Evolutionary conservation across 2,797 vertebrate genomes (phyloP).

Genomic region (Podarcis lilfordi): DNA sequence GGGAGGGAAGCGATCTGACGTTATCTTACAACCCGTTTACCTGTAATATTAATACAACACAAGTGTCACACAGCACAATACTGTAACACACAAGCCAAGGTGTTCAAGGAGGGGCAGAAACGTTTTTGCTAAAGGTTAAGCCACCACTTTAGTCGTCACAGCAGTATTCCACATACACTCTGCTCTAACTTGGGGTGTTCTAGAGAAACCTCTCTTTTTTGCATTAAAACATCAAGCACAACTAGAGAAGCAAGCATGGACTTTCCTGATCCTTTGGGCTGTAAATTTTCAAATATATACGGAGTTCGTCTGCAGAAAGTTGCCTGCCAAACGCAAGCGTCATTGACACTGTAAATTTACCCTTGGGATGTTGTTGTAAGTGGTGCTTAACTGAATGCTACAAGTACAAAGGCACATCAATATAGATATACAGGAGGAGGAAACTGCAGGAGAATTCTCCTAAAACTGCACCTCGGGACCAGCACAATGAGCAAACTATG

Average conservation of each 20-base stretch:
- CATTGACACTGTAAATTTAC: constrained; percentile 33
- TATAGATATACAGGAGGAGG: constrained; percentile 14
- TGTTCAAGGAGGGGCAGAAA: constrained; percentile 17
- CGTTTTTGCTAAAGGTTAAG: neutral
- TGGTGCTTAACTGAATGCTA: constrained; percentile 30
- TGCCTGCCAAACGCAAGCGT: neutral
- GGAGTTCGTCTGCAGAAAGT: constrained; percentile 46
- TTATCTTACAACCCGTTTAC: constrained; percentile 59
- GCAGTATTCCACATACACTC: constrained; percentile 16
- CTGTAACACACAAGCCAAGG: neutral
- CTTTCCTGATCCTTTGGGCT: neutral
- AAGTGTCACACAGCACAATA: constrained; percentile 44
- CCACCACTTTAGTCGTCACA: neutral
- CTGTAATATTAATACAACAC: constrained; percentile 61
- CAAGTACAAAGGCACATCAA: neutral
- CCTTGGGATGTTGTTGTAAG: constrained; percentile 15
- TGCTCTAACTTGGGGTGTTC: constrained; percentile 3
- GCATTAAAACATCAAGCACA: constrained; percentile 27
- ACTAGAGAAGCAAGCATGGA: constrained; percentile 15
- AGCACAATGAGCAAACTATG: constrained; percentile 24
- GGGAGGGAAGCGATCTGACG: neutral
- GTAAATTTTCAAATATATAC: neutral
- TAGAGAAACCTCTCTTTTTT: constrained; percentile 36
- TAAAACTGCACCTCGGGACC: constrained; percentile 46
- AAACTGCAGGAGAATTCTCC: constrained; percentile 23